Conservation (phyloP, 2,113 vertebrate species). For the Ptyas mucosa region DNA sequence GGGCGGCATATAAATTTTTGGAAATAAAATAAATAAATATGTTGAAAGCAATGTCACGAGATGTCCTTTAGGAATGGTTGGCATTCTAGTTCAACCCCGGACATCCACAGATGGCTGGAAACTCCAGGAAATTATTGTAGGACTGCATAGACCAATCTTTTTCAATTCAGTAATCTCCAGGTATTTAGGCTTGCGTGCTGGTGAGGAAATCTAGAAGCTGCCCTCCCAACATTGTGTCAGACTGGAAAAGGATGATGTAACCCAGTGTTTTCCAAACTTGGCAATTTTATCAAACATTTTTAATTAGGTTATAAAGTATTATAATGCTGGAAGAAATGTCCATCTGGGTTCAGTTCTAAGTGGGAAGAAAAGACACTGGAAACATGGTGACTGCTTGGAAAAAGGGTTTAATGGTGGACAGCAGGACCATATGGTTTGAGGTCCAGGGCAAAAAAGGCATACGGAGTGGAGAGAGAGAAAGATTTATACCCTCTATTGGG, state of each 20-base stretch:
- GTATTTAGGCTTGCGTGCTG: neutral
- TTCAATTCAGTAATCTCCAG: neutral
- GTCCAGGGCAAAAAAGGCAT: no score
- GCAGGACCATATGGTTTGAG: no score
- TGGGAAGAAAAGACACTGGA: no score
- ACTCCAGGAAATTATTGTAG: neutral
- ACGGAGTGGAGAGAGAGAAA: no score
- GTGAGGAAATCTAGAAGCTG: neutral
- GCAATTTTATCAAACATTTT: neutral
- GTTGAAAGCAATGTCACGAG: neutral
- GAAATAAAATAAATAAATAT: no score
- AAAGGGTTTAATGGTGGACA: no score
- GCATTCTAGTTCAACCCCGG: neutral
- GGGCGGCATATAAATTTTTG: no score
- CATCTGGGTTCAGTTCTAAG: no score
- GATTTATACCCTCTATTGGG: no score
- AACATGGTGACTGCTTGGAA: no score
- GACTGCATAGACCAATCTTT: neutral
- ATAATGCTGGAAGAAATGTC: no score
- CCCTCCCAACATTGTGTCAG: neutral
- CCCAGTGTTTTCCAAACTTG: neutral
- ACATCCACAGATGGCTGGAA: neutral
- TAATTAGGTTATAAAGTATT: no score
- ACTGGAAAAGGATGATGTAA: neutral
- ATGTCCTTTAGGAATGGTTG: neutral